Evolutionary conservation across 2,888 invertebrate genomes (phyloP), one percentile per base, ranked within the genome.

Genomic region (Lepetodrilus schrolli): DNA sequence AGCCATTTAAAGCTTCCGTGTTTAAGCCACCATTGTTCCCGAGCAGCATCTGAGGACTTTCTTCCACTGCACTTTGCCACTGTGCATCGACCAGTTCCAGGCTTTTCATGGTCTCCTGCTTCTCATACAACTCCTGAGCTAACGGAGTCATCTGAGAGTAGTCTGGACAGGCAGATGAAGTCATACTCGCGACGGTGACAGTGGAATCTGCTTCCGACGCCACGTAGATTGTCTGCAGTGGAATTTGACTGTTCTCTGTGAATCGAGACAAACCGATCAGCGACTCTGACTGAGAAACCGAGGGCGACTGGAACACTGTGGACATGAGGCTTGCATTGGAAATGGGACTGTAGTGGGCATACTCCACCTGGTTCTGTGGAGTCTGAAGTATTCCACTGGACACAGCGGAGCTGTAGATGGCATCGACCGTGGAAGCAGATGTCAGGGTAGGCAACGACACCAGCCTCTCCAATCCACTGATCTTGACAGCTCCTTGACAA

Each of bases 101-200:
- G 34, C 58, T 58, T 30, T 58, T 58, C 58, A 58, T 34, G n/a
- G 58, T 58, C n/a, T 58, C 58, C 58, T 58, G 58, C 34, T 58
- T 58, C n/a, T 58, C 58, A n/a, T 34, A 58, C 58, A 34, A 30
- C 8, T 8, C 30, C 17, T 30, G 26, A 10, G 26, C 34, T 30
- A 30, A 17, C n/a, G 30, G 58, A 3, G 58, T n/a, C 58, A 58
- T 30, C 2, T 26, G n/a, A n/a, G n/a, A n/a, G n/a, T n/a, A n/a
- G n/a, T n/a, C n/a, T n/a, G n/a, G n/a, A n/a, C n/a, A n/a, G n/a
- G n/a, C n/a, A n/a, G n/a, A n/a, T n/a, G n/a, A n/a, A n/a, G n/a
- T n/a, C n/a, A n/a, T 43, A 17, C n/a, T 43, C 4, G n/a, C 17
- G 43, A 17, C 13, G 43, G 17, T 43, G 13, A 43, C 43, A 43